Conservation (phyloP, 1,140 invertebrate genomes). For the Triops cancriformis region DNA sequence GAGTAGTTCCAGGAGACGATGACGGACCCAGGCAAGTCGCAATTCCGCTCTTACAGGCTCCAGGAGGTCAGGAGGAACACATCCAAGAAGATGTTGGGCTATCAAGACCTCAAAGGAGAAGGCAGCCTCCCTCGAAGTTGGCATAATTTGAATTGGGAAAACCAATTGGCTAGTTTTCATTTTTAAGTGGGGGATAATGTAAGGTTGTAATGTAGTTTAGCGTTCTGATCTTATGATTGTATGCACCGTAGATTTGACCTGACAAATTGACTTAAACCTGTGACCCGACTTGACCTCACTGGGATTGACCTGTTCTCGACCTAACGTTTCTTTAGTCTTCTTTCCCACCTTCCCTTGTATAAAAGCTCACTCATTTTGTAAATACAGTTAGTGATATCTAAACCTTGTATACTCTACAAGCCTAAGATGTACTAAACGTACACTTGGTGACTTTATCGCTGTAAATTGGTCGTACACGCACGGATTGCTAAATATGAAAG, state of each 20-base stretch:
- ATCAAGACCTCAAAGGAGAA: background rate
- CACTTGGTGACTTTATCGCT: too few species aligned
- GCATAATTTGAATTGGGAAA: background rate
- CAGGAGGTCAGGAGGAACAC: background rate
- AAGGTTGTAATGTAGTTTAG: background rate
- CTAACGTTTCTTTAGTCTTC: background rate
- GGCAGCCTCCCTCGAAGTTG: background rate
- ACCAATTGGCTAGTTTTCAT: background rate
- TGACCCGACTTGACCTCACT: too few species aligned
- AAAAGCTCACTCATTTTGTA: background rate
- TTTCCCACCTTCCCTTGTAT: background rate
- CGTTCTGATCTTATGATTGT: too few species aligned
- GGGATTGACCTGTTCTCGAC: too few species aligned
- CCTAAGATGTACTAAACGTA: too few species aligned
- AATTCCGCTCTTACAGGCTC: too few species aligned
- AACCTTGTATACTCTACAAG: background rate
- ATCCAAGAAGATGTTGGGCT: background rate
- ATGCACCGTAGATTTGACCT: too few species aligned
- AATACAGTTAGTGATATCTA: background rate
- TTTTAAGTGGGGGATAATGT: background rate
- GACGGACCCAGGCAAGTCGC: too few species aligned
- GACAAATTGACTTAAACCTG: too few species aligned
- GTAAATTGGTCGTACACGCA: too few species aligned
- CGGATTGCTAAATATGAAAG: too few species aligned
- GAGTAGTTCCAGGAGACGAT: background rate